Base-by-base conservation (phyloP, 2,113 vertebrate genomes). In the Chaetodon auriga region DNA sequence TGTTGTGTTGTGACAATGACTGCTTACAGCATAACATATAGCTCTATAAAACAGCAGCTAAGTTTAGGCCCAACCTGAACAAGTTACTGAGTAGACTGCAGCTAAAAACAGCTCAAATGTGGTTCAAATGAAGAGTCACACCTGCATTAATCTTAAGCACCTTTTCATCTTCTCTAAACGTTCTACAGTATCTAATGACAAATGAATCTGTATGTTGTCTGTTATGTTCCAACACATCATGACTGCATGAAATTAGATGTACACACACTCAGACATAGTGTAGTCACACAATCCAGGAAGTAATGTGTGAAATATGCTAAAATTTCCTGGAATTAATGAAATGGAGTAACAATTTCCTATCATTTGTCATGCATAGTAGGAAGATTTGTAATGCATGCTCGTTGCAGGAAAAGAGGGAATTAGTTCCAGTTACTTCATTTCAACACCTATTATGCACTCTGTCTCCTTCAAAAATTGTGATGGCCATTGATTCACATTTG, bases 381-480 rank as follows among this genome's bases (percentile, higher is more conserved):
- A 57, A 51, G 48, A 55, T 38, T 58, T 78, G 75, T 66, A 60
- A 53, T 36, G 69, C 68, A 60, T 0, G 4, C 18, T 62, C 21
- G 41, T 66, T 3, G 0, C 60, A 48, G 30, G 19, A 62, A 61
- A 68, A 53, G 10, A 70, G 61, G 72, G 6, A 77, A 85, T 85
- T 46, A 54, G 45, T 77, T 85, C 36, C 53, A 77, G 15, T 72
- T 66, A 61, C 19, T 68, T 75, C 1, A 80, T 75, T 80, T 80
- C 46, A 68, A 23, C 30, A 54, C 36, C 19, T 61, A 23, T 65
- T 19, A 43, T 64, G 0, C 2, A 0, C 70, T 66, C 60, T 45
- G 36, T 51, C 15, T 49, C 30, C 16, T 16, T 41, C 13, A 35
- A 35, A 25, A 60, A 71, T 11, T 45, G 36, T 53, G 13, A 53